Evolutionary conservation across 2,113 vertebrate genomes (phyloP).

Genomic region (Craseonycteris thonglongyai): DNA sequence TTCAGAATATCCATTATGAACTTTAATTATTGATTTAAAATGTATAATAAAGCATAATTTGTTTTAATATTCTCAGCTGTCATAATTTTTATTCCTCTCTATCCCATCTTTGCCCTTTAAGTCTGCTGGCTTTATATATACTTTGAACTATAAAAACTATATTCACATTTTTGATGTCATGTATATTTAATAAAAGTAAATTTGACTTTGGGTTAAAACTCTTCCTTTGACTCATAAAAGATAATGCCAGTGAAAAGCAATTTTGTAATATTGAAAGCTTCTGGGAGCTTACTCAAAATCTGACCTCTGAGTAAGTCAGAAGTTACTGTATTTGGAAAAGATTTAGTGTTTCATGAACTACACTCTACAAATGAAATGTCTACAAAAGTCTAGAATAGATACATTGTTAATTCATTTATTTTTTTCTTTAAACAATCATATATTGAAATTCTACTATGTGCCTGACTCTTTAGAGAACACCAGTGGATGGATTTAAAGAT

Average conservation of each 20-base stretch:
- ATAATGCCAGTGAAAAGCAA: not conserved
- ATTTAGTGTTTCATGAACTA: not conserved
- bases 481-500: not conserved
- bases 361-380: not conserved
- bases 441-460: not conserved
- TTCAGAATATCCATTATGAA: not conserved
- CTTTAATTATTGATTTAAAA: not conserved
- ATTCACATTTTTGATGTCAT: not conserved
- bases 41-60: not conserved
- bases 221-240: not conserved
- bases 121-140: not conserved
- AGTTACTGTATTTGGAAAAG: not conserved
- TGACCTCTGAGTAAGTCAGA: not conserved
- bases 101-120: not conserved
- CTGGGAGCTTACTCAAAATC: not conserved
- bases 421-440: not conserved
- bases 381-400: not conserved
- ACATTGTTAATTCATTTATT: not conserved
- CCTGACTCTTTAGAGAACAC: not conserved
- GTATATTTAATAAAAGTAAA: not conserved
- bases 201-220: not conserved
- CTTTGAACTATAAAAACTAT: not conserved
- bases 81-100: not conserved
- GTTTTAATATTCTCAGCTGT: not conserved
- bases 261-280: not conserved